Conservation (phyloP, 1,140 invertebrate species). For the Drosophila bifasciata region DNA sequence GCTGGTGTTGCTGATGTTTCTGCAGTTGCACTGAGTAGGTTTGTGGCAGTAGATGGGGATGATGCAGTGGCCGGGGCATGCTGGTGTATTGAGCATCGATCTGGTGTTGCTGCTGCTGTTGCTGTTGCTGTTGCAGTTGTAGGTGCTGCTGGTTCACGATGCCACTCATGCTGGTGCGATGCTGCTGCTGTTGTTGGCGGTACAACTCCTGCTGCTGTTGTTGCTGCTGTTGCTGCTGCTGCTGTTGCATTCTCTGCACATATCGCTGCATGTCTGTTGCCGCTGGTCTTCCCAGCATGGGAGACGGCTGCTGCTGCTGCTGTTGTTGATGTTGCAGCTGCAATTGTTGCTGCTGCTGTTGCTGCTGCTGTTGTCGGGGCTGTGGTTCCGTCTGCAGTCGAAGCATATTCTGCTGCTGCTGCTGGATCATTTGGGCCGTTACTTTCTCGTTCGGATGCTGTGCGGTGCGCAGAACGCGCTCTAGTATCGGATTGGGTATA, state of each 20-base stretch:
- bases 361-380: conserved; percentile 78
- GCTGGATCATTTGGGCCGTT: conserved; percentile 85
- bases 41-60: conserved; percentile 45
- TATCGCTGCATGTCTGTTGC: conserved; percentile 73
- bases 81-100: conserved; percentile 63
- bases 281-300: conserved; percentile 56
- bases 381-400: conserved; percentile 84
- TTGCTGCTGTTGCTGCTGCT: conserved; percentile 43
- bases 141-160: conserved; percentile 55
- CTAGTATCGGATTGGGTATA: conserved; percentile 95
- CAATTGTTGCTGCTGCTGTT: conserved; percentile 34
- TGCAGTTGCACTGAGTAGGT: conserved; percentile 69
- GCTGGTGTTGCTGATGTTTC: conserved; percentile 69
- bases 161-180: conserved; percentile 76
- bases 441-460: conserved; percentile 85
- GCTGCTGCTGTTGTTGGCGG: conserved; percentile 42
- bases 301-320: conserved; percentile 53
- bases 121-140: conserved; percentile 42
- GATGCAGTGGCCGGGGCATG: conserved; percentile 59
- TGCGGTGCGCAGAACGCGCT: conserved; percentile 92
- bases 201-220: conserved; percentile 56
- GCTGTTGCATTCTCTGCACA: conserved; percentile 68
- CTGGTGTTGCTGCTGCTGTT: conserved; percentile 59
- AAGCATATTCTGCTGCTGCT: conserved; percentile 86
- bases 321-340: conserved; percentile 53